Evolutionary conservation across 2,113 vertebrate species (phyloP), one percentile per base, ranked within the genome.

Genomic region (Kryptolebias marmoratus): DNA sequence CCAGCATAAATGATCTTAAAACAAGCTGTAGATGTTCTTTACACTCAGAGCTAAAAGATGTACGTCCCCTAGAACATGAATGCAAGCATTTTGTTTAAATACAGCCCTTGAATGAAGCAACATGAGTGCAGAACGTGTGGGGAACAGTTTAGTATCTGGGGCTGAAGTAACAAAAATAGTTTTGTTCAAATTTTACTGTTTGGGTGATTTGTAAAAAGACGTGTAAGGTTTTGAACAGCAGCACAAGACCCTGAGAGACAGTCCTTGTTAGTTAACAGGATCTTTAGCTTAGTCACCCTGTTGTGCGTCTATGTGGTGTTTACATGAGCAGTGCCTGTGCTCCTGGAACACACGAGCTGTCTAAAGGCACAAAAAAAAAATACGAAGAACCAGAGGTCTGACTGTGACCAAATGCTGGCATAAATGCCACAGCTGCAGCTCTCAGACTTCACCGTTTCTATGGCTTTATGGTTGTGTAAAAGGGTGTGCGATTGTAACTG

Each of bases 201-300:
- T 62, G 30, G 36, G 53, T 56, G 62, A 36, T 75, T 68, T n/a
- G 5, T 7, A 48, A 45, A 59, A 15, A 22, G 22, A 22, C 22
- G 14, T 44, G 61, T 30, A 50, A 68, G 64, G 54, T 49, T 77
- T n/a, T 65, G 74, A 75, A 61, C 32, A 36, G 71, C 57, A 64
- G 45, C 45, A 63, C n/a, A 22, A 77, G 59, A 71, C 76, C 86
- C 87, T 77, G 85, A 90, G 87, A 82, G 56, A 39, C 75, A 57
- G 57, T 71, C 30, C 5, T 44, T 30, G 62, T 55, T 66, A 27
- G 6, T 60, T 50, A 42, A n/a, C 57, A 5, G 30, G 39, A 10
- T 42, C 5, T 5, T 42, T 53, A 53, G 27, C 52, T 13, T 53
- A 64, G 77, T 70, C 74, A n/a, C n/a, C 11, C 18, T n/a, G 49